A percentile compares a stretch with the other conserved stretches of the same genome.
phyloP scores from a whole-genome alignment of 2,888 invertebrate genomes.

The Serripes groenlandicus region DNA sequence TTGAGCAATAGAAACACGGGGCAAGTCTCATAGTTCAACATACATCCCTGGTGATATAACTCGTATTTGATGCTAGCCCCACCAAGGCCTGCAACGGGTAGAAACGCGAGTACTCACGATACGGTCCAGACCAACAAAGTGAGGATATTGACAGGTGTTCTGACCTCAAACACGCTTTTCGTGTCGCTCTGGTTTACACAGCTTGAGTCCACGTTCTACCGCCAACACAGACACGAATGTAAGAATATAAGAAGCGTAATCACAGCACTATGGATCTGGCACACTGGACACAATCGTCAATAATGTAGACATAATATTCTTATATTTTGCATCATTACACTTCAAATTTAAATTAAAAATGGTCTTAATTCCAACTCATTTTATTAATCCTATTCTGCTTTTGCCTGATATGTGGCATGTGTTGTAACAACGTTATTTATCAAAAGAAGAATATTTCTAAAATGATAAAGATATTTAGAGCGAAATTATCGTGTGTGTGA shows the following conservation, averaged over 20 bases:
- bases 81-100: conserved; percentile 46
- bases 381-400: no score
- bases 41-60: conserved; percentile 68
- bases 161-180: conserved; percentile 53
- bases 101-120: conserved; percentile 34
- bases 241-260: conserved; percentile 48
- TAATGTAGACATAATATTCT: no score
- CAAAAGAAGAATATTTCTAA: no score
- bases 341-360: no score
- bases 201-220: conserved; percentile 64
- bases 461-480: no score
- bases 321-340: no score
- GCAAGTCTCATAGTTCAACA: conserved; percentile 45
- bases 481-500: no score
- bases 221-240: conserved; percentile 53
- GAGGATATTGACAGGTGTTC: conserved; percentile 33
- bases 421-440: no score
- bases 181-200: conserved; percentile 38
- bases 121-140: conserved; percentile 47
- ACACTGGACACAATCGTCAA: no score
- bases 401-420: no score
- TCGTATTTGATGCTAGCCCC: conserved; percentile 57
- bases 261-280: conserved; percentile 50
- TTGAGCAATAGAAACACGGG: conserved; percentile 53
- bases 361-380: no score